A percentile compares a stretch with the other conserved stretches of the same genome.
Conservation (phyloP, 92 coral and sea anemone genomes). For the Porites divaricata region DNA sequence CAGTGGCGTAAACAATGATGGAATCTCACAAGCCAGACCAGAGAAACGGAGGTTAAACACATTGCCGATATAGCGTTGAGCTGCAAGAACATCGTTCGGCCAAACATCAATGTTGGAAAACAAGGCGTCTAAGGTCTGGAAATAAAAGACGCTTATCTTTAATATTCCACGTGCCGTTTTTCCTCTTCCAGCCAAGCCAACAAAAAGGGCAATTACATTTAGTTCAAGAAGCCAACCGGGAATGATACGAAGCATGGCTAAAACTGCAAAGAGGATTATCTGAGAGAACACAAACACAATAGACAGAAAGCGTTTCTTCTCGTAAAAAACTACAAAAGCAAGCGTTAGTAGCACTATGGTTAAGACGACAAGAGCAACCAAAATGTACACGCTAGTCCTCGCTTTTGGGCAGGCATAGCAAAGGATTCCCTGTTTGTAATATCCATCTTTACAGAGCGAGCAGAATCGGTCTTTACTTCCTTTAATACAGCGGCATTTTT, state of each 20-base stretch:
- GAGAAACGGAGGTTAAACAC: slow-evolving; percentile 76
- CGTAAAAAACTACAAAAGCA: slow-evolving; percentile 48
- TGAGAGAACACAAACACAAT: slow-evolving; percentile 44
- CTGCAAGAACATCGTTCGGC: slow-evolving; percentile 59
- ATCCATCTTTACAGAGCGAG: slow-evolving; percentile 54
- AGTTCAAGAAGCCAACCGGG: slow-evolving; percentile 76
- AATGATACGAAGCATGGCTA: slow-evolving; percentile 62
- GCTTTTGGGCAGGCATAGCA: slow-evolving; percentile 53
- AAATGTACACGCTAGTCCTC: slow-evolving; percentile 32
- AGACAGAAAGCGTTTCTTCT: slow-evolving; percentile 45
- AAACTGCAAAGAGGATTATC: slow-evolving; percentile 53
- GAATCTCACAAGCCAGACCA: slow-evolving; percentile 75
- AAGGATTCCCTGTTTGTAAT: slow-evolving; percentile 54
- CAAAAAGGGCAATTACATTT: slow-evolving; percentile 51
- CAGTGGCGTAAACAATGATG: slow-evolving; percentile 68
- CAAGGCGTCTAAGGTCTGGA: slow-evolving; percentile 80
- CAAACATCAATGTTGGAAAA: slow-evolving; percentile 68
- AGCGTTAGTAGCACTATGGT: slow-evolving; percentile 31
- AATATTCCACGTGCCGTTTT: slow-evolving; percentile 59
- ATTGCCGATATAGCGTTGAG: slow-evolving; percentile 70
- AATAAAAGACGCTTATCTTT: slow-evolving; percentile 75
- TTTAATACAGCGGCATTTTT: slow-evolving; percentile 39
- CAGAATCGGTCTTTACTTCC: slow-evolving; percentile 71
- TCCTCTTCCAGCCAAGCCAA: slow-evolving; percentile 73
- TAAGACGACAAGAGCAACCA: slow-evolving; percentile 27